phyloP scores from a whole-genome alignment of 2,797 vertebrate species.

The Mormyrops boulengeri region DNA sequence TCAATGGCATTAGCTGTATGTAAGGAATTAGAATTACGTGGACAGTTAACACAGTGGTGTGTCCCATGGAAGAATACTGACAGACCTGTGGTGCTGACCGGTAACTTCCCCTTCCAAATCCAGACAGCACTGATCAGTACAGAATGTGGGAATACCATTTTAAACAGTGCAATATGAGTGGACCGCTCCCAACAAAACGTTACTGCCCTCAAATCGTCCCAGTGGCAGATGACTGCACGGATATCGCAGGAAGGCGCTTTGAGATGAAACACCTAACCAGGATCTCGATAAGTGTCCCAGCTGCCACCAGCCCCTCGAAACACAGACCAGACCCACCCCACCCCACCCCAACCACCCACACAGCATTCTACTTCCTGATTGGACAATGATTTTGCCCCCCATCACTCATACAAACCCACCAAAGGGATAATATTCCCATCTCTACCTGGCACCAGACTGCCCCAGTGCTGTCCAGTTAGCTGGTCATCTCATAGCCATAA shows the following conservation, averaged over 20 bases:
- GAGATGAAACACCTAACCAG: not conserved
- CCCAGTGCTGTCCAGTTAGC: not conserved
- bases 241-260: not conserved
- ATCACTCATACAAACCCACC: not conserved
- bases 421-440: not conserved
- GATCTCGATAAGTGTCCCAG: not conserved
- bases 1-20: constrained; percentile 8
- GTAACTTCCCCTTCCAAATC: not conserved
- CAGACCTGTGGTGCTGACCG: not conserved
- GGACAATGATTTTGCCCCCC: not conserved
- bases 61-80: not conserved
- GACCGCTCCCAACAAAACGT: not conserved
- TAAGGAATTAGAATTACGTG: not conserved
- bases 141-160: not conserved
- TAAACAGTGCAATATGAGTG: not conserved
- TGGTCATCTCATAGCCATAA: not conserved
- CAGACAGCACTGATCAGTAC: not conserved
- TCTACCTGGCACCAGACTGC: not conserved
- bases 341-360: not conserved
- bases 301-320: not conserved
- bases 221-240: not conserved
- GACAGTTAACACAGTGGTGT: not conserved
- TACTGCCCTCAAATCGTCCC: not conserved
- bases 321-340: not conserved
- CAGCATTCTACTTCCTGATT: not conserved